Evolutionary conservation across 1,140 invertebrate species (phyloP), one percentile per base, ranked within the genome.

Genomic region (Sweltsa coloradensis): DNA sequence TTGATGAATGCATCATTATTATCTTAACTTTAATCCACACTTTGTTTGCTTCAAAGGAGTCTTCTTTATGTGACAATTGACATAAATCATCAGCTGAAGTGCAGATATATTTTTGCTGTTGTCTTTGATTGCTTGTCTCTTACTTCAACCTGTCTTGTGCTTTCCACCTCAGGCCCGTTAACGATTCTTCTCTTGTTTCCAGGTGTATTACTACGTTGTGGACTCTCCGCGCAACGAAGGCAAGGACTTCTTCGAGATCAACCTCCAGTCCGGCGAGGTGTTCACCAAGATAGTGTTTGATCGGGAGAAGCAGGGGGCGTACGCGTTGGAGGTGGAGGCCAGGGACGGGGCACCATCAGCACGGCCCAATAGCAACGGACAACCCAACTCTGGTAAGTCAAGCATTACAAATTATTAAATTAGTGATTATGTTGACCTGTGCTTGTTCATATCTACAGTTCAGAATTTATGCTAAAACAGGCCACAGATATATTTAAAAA

Each of bases 181-280:
- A n/a, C n/a, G n/a, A n/a, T n/a, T n/a, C n/a, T n/a, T 50, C 23
- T 46, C 51, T 26, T 34, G 48, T 51, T 57, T 22, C 4, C 65
- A 89, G 86, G 86, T 90, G 27, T 87, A 85, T 55, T 92, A 92
- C 65, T 89, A 86, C 60, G 85, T 96, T 45, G 89, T 91, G 34
- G 82, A 91, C 57, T 93, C 85, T 29, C 78, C 78, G 14, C 77
- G 84, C 47, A 93, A 92, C 66, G 88, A 91, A 61, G 89, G 89
- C 45, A 91, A 91, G 63, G 85, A 91, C 63, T 93, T 85, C 68
- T 96, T 95, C 67, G 86, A 91, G 67, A 94, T 96, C 63, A 91
- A 94, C 68, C 74, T 82, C 60, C 84, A 93, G 61, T 89, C 88
- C 11, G 92, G 92, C 0, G 89, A 94, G 67, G 85, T 97, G 54